Percentiles rank a stretch among this genome's conserved stretches.
Conservation (phyloP, 2,797 vertebrate genomes). For the Mus spretus region DNA sequence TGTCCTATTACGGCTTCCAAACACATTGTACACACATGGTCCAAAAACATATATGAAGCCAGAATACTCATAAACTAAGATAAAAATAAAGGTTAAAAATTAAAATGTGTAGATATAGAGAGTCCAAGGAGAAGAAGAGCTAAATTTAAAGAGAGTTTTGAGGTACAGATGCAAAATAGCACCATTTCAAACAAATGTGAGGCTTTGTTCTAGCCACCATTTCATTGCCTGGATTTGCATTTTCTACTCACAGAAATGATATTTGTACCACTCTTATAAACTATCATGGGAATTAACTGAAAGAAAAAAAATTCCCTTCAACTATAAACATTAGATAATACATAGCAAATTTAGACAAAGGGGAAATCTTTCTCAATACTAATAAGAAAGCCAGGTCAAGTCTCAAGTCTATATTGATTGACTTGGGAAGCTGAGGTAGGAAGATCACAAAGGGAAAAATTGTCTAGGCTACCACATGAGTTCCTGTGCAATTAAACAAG, state of each 20-base stretch:
- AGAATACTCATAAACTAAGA: background rate
- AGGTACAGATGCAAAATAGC: conserved; percentile 19
- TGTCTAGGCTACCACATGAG: background rate
- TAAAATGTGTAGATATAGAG: background rate
- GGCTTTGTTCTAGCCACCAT: conserved; percentile 10
- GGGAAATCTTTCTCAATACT: conserved; percentile 43
- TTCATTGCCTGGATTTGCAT: conserved; percentile 67
- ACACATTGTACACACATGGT: background rate
- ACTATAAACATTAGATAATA: conserved; percentile 49
- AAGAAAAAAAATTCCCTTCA: conserved; percentile 45
- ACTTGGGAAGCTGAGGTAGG: background rate
- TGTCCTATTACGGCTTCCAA: background rate
- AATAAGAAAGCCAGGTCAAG: conserved; percentile 16
- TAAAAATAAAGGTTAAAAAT: background rate
- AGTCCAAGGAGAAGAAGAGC: background rate
- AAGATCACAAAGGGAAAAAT: background rate
- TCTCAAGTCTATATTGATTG: background rate
- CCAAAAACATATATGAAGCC: background rate
- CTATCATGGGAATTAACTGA: conserved; percentile 66
- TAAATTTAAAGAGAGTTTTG: conserved; percentile 54
- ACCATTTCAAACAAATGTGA: conserved; percentile 55
- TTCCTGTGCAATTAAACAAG: background rate
- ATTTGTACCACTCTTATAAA: conserved; percentile 70
- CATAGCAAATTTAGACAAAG: conserved; percentile 67
- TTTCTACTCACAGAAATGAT: conserved; percentile 57